Base-by-base conservation (phyloP, 2,888 invertebrate genomes). In the Meiosimyza decipiens region DNA sequence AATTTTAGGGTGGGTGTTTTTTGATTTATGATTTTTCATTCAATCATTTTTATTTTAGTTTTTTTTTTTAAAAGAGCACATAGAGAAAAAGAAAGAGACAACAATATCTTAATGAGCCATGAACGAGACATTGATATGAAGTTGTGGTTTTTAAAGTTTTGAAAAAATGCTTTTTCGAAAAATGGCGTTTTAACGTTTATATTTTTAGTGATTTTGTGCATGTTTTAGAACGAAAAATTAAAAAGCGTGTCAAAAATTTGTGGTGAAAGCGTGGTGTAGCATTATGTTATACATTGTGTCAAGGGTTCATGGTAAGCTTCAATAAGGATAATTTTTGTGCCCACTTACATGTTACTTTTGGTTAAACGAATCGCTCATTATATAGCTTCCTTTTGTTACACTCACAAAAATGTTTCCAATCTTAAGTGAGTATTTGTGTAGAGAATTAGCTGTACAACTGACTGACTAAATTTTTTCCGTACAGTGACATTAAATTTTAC, bases 41-140 rank as follows among this genome's bases (percentile, higher is more conserved):
- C 6, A 40, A 40, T 7, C 6, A 40, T 9, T 9, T 9, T 40
- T 9, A 40, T 40, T 40, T 40, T 7, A 9, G 40, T 7, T 40
- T 40, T 40, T 9, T 9, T 40, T 40, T 9, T 22, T 22, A 22
- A 40, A 40, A 40, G 40, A 40, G 6, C 40, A 40, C 62, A 59
- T 59, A 60, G 63, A 71, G 54, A 68, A 62, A 75, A 55, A 73
- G 72, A 74, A 70, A 72, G 66, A 74, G 71, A 73, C 72, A 73
- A 74, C 69, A 73, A 74, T 69, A 73, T 76, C 63, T 71, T 68
- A 15, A 76, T 74, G 76, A 74, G 67, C 71, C 60, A 72, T 75
- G 73, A 67, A 15, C 52, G 63, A 70, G 66, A 47, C 60, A 73
- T 47, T 71, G 71, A 69, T 60, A 62, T 52, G 62, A 67, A 62